Percentiles rank a stretch among this genome's conserved stretches.
These are phyloP conservation scores for Hemibates koningsi DNA, from an alignment of 2,113 vertebrate genomes.

Conservation along the genomic window DNA sequence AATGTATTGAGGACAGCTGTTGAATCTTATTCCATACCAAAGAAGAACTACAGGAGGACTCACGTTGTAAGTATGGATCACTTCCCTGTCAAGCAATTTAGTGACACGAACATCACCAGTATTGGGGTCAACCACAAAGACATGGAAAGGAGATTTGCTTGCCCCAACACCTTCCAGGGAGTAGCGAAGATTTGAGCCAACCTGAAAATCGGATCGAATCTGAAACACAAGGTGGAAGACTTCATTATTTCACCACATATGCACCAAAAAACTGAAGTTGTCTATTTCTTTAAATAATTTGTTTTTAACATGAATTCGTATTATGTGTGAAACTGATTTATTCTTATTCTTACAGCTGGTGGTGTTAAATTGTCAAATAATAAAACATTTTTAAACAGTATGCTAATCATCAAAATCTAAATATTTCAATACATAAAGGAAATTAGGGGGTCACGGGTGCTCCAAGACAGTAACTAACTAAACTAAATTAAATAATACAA, in stretches of 20 bases:
- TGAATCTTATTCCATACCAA: background rate
- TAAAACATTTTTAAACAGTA: background rate
- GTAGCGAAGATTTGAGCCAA: slow-evolving; percentile 61
- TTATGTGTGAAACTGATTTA: background rate
- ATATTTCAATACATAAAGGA: background rate
- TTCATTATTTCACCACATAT: background rate
- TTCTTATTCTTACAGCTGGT: background rate
- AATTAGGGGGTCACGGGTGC: background rate
- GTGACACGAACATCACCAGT: slow-evolving; percentile 82
- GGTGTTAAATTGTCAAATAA: background rate
- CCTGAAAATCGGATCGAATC: slow-evolving; percentile 83
- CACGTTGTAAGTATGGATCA: slow-evolving; percentile 51
- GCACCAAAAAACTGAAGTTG: background rate
- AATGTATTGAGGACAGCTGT: background rate
- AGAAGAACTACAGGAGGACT: slow-evolving; percentile 6
- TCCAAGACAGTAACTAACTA: background rate
- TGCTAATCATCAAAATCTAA: background rate
- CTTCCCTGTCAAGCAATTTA: slow-evolving; percentile 79
- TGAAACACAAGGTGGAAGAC: slow-evolving; percentile 39
- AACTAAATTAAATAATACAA: background rate
- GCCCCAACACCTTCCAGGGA: slow-evolving; percentile 77
- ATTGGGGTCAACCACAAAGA: slow-evolving; percentile 77
- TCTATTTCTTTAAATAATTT: background rate
- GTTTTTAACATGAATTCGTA: background rate
- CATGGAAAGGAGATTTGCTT: slow-evolving; percentile 67